phyloP scores from a whole-genome alignment of 1,140 invertebrate genomes.

The Agrilus planipennis region DNA sequence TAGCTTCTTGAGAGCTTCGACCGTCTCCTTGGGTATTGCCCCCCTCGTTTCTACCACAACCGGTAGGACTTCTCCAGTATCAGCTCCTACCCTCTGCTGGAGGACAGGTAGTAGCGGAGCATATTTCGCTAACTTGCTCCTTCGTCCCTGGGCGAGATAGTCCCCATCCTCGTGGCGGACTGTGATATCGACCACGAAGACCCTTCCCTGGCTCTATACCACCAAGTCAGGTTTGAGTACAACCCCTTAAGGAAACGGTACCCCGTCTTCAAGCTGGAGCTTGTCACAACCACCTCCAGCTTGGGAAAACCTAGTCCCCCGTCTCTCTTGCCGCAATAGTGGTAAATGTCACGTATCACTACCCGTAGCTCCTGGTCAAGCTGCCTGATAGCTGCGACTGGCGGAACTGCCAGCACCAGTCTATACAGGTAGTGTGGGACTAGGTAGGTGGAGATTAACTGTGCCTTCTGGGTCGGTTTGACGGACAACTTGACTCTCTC shows the following conservation, averaged over 20 bases:
- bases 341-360: conserved; percentile 8
- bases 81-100: conserved; percentile 6
- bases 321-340: conserved; percentile 19
- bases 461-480: conserved; percentile 19
- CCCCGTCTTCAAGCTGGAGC: too few relatives aligned
- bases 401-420: conserved; percentile 9
- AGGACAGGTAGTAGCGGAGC: conserved; percentile 13
- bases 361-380: conserved; percentile 16
- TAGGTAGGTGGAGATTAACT: conserved; percentile 16
- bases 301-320: conserved; percentile 16
- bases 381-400: conserved; percentile 4
- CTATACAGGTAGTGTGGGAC: conserved; percentile 16
- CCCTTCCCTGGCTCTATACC: conserved; percentile 13
- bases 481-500: too few relatives aligned
- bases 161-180: conserved; percentile 25
- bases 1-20: conserved; percentile 12
- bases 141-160: conserved; percentile 16
- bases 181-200: conserved; percentile 21
- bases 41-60: conserved; percentile 27
- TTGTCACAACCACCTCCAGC: too few relatives aligned
- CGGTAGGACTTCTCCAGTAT: conserved; percentile 18
- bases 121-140: too few relatives aligned
- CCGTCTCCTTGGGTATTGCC: conserved; percentile 24
- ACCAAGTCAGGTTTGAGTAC: too few relatives aligned
- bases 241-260: too few relatives aligned